Base-by-base conservation (phyloP, 2,113 vertebrate species). In the Hypanus sabinus region DNA sequence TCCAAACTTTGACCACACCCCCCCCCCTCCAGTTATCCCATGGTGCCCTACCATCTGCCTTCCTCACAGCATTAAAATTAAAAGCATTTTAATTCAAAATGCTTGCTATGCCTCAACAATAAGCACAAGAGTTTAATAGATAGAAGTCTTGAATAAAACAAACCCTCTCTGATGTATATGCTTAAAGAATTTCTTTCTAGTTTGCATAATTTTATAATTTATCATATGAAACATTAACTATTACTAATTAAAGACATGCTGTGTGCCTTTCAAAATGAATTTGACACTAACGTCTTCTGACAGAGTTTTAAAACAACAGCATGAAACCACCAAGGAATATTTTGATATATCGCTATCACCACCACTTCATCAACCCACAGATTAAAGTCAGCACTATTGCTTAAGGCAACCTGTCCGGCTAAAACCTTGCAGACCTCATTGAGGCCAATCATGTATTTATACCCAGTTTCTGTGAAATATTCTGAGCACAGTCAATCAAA, bases 351-450 rank as follows among this genome's bases (percentile, higher is more conserved):
- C 22, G 11, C 91, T 94, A 94, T 95, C 94, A 94, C 95, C 95
- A 94, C 30, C 94, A 95, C 96, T 95, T 96, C 96, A 95, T 96
- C 94, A 0, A 94, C 73, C 79, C 46, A 94, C 93, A 96, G 96
- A 96, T 96, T 96, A 96, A 97, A 96, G 96, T 94, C 93, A 77
- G 71, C 90, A 94, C 94, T 76, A 91, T 94, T 95, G 96, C 96
- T 96, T 87, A 94, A 95, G 95, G 96, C 94, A 8, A 94, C 94
- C 60, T 46, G 85, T 94, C 95, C 60, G 94, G 94, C 95, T 96
- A 96, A 96, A 97, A 97, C 96, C 96, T 95, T 95, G 92, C 95
- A 93, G 91, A 95, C 95, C 96, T 95, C 95, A 96, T 95, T 96
- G 95, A 57, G 94, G 94, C 20, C 70, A 6, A 93, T 75, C 91